Evolutionary conservation across 1,140 invertebrate species (phyloP), one percentile per base, ranked within the genome.

Genomic region (Anthonomus grandis): DNA sequence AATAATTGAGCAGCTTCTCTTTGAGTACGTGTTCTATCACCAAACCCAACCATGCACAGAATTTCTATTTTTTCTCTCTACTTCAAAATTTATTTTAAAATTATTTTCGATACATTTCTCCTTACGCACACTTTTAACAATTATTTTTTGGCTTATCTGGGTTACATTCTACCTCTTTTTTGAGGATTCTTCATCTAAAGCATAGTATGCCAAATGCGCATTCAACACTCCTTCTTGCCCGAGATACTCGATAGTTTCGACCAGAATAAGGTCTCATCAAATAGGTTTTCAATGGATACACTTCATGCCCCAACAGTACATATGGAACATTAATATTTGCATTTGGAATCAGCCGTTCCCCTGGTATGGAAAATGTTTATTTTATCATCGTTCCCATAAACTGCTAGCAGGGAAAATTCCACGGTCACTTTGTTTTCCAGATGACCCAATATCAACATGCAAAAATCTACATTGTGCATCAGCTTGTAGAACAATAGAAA

Each of bases 391-490:
- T 55, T 55, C 15, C 19, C 38, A 24, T 18, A 57, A 24, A 13
- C 10, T 37, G 24, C 56, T 49, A 10, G 64, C 22, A 59, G 69
- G 63, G 50, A 75, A 76, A 42, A 73, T 63, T 36, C 64, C 45
- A 34, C 65, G 63, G 63, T 77, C 75, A 57, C 71, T 69, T 36
- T 71, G 64, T 55, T 72, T 73, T 18, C 75, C 72, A 65, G 70
- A 74, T 34, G 70, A 62, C 13, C 75, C 74, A 48, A 77, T 66
- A 62, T 74, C 67, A 51, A 75, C 63, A 61, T 63, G 64, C 44
- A 70, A 31, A 65, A 74, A 75, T 36, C 64, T 63, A 54, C 70
- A 74, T 57, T 75, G 58, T 36, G 64, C 62, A 67, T 76, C 74
- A 24, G 56, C 65, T 55, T 74, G 66, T 25, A 78, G 60, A 49